phyloP scores from a whole-genome alignment of 2,888 invertebrate species.

The Pristionchus japonicus region DNA sequence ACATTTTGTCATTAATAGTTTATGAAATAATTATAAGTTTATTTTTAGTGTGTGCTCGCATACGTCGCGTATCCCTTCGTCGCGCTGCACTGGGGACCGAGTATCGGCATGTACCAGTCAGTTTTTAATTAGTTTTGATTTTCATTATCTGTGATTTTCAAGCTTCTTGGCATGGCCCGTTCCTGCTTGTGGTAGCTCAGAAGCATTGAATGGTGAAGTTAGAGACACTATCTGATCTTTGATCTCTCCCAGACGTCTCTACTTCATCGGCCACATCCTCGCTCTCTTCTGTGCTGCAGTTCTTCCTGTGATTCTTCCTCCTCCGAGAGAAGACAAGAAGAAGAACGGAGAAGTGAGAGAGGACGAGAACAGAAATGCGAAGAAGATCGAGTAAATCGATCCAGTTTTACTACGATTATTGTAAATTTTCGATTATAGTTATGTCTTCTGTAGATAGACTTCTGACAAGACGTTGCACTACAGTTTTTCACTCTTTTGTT shows the following conservation, averaged over 20 bases:
- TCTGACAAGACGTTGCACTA: neutral
- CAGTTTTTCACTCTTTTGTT: neutral
- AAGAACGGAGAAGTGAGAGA: neutral
- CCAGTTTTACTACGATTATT: neutral
- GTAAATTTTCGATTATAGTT: neutral
- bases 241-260: neutral
- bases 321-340: slow-evolving; percentile 27
- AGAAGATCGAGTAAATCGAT: neutral
- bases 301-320: neutral
- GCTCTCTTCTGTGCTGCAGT: neutral
- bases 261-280: slow-evolving; percentile 27
- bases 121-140: too few species aligned
- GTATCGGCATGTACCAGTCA: slow-evolving; percentile 86
- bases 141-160: too few species aligned
- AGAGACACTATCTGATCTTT: neutral
- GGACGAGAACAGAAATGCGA: neutral
- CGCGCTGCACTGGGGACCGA: slow-evolving; percentile 87
- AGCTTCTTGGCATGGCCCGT: too few species aligned
- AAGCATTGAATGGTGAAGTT: too few species aligned
- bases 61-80: slow-evolving; percentile 94
- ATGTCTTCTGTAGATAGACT: neutral
- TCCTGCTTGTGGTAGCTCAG: too few species aligned
- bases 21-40: neutral
- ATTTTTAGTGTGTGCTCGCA: slow-evolving; percentile 82
- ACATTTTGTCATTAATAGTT: neutral